These are phyloP conservation scores for Dicerorhinus sumatrensis DNA, from an alignment of 2,113 vertebrate genomes.

Conservation along the genomic window DNA sequence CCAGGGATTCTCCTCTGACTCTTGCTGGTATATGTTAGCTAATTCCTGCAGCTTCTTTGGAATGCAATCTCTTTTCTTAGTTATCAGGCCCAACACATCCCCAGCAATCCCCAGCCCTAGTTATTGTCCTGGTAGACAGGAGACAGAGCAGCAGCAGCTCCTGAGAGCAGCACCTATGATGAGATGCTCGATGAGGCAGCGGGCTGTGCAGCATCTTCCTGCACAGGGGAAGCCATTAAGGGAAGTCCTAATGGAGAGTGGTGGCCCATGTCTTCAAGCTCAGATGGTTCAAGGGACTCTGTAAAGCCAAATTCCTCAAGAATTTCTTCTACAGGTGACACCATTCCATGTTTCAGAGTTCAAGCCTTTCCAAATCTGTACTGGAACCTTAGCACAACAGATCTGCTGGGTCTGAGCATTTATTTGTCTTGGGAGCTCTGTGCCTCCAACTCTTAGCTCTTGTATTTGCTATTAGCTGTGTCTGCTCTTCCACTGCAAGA, in stretches of 20 bases:
- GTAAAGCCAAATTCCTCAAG: neutral
- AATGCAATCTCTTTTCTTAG: neutral
- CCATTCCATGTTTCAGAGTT: neutral
- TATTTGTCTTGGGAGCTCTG: neutral
- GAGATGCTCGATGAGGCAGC: neutral
- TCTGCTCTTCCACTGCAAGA: neutral
- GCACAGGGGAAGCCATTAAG: neutral
- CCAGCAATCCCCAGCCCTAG: neutral
- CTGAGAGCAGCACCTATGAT: neutral
- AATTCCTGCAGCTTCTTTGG: neutral
- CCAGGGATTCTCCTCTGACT: neutral
- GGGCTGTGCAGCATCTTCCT: neutral
- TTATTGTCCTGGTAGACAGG: neutral
- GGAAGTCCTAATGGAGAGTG: accelerated
- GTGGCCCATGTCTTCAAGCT: neutral
- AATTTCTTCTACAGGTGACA: neutral
- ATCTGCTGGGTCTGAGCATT: neutral
- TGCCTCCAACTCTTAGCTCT: neutral
- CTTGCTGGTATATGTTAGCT: neutral
- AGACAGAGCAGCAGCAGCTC: neutral
- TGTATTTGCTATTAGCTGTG: neutral
- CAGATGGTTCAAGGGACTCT: neutral
- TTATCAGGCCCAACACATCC: neutral
- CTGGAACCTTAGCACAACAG: neutral
- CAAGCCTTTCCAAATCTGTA: neutral